phyloP scores from a whole-genome alignment of 2,797 vertebrate genomes.

The Anolis apletophallus region DNA sequence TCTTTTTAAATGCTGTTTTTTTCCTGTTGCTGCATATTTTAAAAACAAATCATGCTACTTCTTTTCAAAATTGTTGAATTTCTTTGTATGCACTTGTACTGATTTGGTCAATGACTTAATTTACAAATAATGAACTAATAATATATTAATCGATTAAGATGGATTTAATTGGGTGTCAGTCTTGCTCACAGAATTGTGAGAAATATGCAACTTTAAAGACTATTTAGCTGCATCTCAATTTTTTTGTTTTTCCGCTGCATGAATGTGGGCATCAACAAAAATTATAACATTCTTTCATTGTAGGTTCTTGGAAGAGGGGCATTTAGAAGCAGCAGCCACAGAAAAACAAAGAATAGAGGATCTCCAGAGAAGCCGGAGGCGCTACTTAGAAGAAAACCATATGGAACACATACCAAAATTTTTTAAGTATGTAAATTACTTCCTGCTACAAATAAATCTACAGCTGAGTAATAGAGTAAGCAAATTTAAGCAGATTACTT shows the following conservation, averaged over 20 bases:
- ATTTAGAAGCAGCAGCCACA: slow-evolving; percentile 89
- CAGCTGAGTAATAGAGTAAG: neutral
- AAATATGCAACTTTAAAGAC: neutral
- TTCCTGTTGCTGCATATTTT: neutral
- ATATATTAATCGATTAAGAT: neutral
- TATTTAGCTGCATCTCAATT: neutral
- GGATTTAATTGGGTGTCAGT: neutral
- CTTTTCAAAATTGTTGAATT: neutral
- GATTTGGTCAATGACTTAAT: neutral
- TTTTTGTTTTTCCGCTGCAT: neutral
- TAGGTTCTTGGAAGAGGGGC: slow-evolving; percentile 95
- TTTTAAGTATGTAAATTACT: slow-evolving; percentile 89
- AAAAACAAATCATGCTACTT: neutral
- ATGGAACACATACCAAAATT: slow-evolving; percentile 92
- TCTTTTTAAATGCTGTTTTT: neutral
- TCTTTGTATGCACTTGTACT: neutral
- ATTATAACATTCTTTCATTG: slow-evolving; percentile 54
- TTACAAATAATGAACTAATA: neutral
- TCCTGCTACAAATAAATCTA: neutral
- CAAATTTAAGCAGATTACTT: neutral
- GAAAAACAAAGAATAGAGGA: slow-evolving; percentile 98
- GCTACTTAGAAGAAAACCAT: slow-evolving; percentile 93
- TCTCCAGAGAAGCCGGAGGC: slow-evolving; percentile 90
- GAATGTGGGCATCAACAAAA: slow-evolving; percentile 34
- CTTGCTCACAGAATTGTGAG: neutral